phyloP scores from a whole-genome alignment of 2,888 invertebrate species.

The Carpatolechia fugitivella region DNA sequence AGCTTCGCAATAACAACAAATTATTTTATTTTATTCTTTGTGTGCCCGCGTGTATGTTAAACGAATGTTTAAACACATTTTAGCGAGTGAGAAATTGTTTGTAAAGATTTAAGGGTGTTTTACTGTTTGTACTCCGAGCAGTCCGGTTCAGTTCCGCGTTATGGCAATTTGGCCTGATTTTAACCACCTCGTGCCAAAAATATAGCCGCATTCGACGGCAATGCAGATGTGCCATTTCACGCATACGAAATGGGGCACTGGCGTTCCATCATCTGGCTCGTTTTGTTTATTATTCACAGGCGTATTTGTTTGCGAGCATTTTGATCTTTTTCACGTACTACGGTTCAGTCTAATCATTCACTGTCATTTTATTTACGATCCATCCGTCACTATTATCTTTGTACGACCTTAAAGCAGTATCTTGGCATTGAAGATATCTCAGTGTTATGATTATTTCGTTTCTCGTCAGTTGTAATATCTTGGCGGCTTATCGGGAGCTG shows the following conservation, averaged over 20 bases:
- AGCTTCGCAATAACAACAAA: background rate
- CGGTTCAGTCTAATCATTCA: background rate
- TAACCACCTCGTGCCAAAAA: conserved; percentile 59
- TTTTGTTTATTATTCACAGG: background rate
- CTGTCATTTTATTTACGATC: conserved; percentile 1
- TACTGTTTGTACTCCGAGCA: background rate
- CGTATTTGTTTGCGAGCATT: background rate
- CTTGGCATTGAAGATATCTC: background rate
- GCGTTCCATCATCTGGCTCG: conserved; percentile 6
- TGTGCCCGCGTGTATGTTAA: background rate
- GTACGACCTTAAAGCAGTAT: background rate
- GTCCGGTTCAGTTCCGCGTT: conserved; percentile 22
- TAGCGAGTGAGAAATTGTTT: background rate
- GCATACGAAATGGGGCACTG: conserved; percentile 52
- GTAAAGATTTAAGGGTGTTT: conserved; percentile 9
- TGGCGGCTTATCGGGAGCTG: background rate
- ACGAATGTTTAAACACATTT: background rate
- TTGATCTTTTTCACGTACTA: background rate
- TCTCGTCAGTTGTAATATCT: background rate
- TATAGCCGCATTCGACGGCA: conserved; percentile 55
- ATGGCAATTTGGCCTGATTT: conserved; percentile 44
- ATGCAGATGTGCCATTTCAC: conserved; percentile 68
- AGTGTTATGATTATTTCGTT: background rate
- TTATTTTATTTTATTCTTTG: background rate
- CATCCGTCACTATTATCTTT: background rate